Evolutionary conservation across 2,797 vertebrate genomes (phyloP).

Genomic region (Coregonus suidteri): DNA sequence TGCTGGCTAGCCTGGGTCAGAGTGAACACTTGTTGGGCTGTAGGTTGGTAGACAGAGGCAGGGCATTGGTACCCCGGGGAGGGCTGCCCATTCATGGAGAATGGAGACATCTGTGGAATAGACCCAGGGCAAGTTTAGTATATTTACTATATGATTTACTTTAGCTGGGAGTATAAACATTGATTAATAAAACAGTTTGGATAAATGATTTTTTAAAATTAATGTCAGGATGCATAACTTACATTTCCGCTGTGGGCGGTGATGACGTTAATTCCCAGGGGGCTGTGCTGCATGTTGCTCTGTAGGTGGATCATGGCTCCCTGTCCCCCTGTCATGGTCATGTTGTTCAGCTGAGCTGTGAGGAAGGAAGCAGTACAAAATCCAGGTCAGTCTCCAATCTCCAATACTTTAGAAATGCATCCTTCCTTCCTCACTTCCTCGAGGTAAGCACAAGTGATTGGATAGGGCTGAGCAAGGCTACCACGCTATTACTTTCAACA

Average conservation of each 20-base stretch:
- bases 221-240: conserved; percentile 57
- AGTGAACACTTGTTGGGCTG: conserved; percentile 85
- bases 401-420: background rate
- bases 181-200: background rate
- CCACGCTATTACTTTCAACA: too few relatives aligned
- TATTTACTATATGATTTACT: background rate
- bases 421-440: background rate
- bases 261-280: conserved; percentile 83
- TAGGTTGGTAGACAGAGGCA: conserved; percentile 80
- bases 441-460: too few relatives aligned
- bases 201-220: background rate
- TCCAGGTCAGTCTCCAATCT: background rate
- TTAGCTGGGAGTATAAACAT: background rate
- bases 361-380: conserved; percentile 2
- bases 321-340: conserved; percentile 73
- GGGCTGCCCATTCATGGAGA: conserved; percentile 76
- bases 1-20: conserved; percentile 83
- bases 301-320: conserved; percentile 86
- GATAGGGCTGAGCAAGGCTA: too few relatives aligned
- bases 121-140: background rate
- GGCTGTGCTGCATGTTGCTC: conserved; percentile 85
- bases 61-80: conserved; percentile 83
- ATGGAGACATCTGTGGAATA: conserved; percentile 83
- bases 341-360: conserved; percentile 73
- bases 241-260: conserved; percentile 80